These are phyloP conservation scores for Heliocidaris tuberculata DNA, from an alignment of 35 echinoderm and acorn worm species.

Conservation along the genomic window DNA sequence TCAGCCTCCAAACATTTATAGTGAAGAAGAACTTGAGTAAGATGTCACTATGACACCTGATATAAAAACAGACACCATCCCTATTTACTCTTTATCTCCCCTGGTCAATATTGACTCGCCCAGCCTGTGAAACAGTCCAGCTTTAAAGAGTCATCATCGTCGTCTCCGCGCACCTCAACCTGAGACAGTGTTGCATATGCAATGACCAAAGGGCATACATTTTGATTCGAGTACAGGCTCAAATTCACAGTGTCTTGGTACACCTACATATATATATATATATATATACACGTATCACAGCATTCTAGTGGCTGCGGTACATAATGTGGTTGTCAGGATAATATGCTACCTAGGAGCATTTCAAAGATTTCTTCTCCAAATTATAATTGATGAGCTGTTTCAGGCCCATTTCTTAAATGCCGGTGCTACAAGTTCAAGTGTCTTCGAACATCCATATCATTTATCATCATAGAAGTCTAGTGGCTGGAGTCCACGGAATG, in stretches of 20 bases:
- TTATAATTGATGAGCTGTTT: too few relatives aligned
- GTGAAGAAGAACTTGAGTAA: neutral
- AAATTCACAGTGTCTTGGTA: neutral
- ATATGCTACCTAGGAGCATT: too few relatives aligned
- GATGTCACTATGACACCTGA: constrained; percentile 44
- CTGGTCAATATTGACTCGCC: constrained; percentile 23
- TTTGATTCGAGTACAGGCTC: neutral
- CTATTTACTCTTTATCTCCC: constrained; percentile 22
- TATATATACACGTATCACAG: too few relatives aligned
- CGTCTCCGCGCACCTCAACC: neutral
- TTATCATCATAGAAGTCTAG: too few relatives aligned
- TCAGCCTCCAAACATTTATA: neutral
- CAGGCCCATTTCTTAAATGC: too few relatives aligned
- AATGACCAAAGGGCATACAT: neutral
- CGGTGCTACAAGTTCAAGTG: too few relatives aligned
- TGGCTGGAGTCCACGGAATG: neutral
- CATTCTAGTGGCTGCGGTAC: too few relatives aligned
- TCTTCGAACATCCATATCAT: too few relatives aligned
- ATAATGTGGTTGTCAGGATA: too few relatives aligned
- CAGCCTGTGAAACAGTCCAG: neutral
- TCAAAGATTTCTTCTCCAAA: too few relatives aligned
- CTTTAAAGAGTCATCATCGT: neutral
- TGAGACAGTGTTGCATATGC: neutral
- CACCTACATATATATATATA: neutral
- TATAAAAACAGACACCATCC: constrained; percentile 30